A percentile compares a stretch with the other conserved stretches of the same genome.
Evolutionary conservation across 2,888 invertebrate genomes (phyloP).

Genomic region (Ditylenchus weischeri): DNA sequence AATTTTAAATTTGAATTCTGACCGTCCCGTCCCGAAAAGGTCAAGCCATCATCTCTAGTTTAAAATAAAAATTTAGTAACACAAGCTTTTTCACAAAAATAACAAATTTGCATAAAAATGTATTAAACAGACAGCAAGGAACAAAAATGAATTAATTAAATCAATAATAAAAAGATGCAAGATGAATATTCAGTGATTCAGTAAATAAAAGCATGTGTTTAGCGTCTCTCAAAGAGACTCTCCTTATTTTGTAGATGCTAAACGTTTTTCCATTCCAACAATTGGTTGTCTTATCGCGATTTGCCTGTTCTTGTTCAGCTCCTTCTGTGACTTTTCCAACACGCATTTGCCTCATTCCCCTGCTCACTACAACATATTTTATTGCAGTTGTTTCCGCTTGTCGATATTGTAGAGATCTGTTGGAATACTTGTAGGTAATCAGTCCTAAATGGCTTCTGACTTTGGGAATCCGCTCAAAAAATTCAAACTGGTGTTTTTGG

Average conservation of each 20-base stretch:
- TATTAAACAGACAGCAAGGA: no score
- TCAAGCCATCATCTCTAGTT: no score
- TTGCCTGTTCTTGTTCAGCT: background rate
- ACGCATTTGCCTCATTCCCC: conserved; percentile 2
- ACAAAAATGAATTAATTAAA: no score
- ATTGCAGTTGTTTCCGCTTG: background rate
- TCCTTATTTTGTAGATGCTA: no score
- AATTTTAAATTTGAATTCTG: background rate
- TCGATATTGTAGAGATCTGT: background rate
- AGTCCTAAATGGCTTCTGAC: conserved; percentile 64
- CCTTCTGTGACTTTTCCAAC: conserved; percentile 10
- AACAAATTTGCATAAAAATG: no score
- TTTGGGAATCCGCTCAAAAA: conserved; percentile 97
- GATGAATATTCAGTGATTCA: no score
- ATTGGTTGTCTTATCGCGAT: background rate
- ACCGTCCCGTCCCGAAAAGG: no score
- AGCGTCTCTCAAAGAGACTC: no score
- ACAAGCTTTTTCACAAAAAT: no score
- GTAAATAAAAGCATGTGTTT: no score
- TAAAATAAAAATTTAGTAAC: no score
- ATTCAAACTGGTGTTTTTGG: conserved; percentile 98
- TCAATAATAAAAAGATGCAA: no score
- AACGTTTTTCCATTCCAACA: background rate
- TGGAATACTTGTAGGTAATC: background rate
- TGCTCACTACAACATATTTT: background rate